Percentiles rank a stretch among this genome's conserved stretches.
Evolutionary conservation across 2,888 invertebrate species (phyloP).

Genomic region (Callosobruchus maculatus): DNA sequence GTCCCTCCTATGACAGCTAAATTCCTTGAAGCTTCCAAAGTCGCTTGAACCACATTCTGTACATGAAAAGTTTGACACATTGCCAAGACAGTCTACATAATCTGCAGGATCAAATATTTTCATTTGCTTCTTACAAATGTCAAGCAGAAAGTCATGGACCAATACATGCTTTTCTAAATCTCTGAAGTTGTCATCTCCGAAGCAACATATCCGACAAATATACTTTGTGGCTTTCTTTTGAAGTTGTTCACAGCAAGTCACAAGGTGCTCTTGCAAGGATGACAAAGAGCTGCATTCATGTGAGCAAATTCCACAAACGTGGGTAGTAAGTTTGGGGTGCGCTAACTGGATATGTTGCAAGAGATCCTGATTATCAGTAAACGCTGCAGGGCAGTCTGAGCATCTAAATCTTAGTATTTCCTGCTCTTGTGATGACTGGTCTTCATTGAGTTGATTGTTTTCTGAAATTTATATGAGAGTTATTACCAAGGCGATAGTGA

Average conservation of each 20-base stretch:
- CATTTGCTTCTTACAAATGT: slow-evolving; percentile 40
- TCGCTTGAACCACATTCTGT: slow-evolving; percentile 31
- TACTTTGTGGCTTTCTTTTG: slow-evolving; percentile 46
- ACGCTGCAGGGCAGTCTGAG: slow-evolving; percentile 45
- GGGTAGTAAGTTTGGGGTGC: slow-evolving; percentile 53
- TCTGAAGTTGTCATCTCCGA: slow-evolving; percentile 56
- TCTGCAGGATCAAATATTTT: slow-evolving; percentile 50
- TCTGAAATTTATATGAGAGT: background rate
- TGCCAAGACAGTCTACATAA: slow-evolving; percentile 49
- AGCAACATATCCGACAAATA: slow-evolving; percentile 53
- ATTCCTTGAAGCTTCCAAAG: slow-evolving; percentile 51
- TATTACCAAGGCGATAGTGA: too few relatives aligned
- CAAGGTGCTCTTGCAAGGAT: slow-evolving; percentile 53
- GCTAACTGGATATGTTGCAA: slow-evolving; percentile 55
- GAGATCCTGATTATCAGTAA: slow-evolving; percentile 51
- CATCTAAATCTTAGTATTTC: slow-evolving; percentile 29
- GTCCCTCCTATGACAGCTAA: slow-evolving; percentile 53
- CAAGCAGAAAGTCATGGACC: slow-evolving; percentile 53
- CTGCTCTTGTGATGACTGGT: slow-evolving; percentile 12
- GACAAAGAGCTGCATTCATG: slow-evolving; percentile 51
- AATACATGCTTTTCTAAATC: slow-evolving; percentile 52
- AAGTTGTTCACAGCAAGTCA: slow-evolving; percentile 47
- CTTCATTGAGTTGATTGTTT: slow-evolving; percentile 21
- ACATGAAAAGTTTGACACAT: slow-evolving; percentile 35
- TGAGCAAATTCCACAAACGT: slow-evolving; percentile 56